Base-by-base conservation (phyloP, 2,888 invertebrate species). In the Volucella inflata region DNA sequence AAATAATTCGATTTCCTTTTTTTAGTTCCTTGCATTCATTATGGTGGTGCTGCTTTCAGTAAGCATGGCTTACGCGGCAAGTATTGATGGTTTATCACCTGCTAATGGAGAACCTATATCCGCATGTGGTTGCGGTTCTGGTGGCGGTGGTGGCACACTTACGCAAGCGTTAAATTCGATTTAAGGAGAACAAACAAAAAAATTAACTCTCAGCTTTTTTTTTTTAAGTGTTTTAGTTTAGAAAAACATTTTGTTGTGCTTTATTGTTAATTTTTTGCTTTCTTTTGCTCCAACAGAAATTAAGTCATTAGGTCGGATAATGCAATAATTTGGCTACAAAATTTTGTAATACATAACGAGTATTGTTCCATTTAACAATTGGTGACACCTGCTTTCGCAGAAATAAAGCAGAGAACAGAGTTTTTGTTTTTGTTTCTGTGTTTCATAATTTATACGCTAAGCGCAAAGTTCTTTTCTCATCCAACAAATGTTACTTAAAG, bases 371-470 rank as follows among this genome's bases (percentile, higher is more conserved):
- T 30, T 51, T 36, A 46, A 17, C 48, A 16, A 57, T 44, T 0
- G 55, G 55, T 71, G 53, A 65, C 79, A 84, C 79, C 79, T 84
- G 79, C 50, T 68, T n/a, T 8, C 21, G 64, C 12, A 67, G 30
- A 70, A 53, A 80, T 16, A 57, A 64, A 64, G 16, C 40, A 64
- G 42, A 38, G 36, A 30, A 30, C 30, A 30, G 6, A 30, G 30
- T 30, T 30, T 4, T 4, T 6, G 0, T 30, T 30, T 30, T 3
- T 30, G 4, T 30, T 17, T 36, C 14, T 11, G 16, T 2, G 12
- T 68, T 21, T 38, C 40, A 50, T 40, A 71, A 71, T 36, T 77
- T 55, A 71, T 51, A 64, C 64, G 80, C 57, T 8, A 53, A 38
- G 65, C 72, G 82, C 55, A 38, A 72, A 57, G 46, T 74, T 84